Percentiles rank a stretch among this genome's conserved stretches.
phyloP scores from a whole-genome alignment of 2,113 vertebrate genomes.

The Gymnogyps californianus region DNA sequence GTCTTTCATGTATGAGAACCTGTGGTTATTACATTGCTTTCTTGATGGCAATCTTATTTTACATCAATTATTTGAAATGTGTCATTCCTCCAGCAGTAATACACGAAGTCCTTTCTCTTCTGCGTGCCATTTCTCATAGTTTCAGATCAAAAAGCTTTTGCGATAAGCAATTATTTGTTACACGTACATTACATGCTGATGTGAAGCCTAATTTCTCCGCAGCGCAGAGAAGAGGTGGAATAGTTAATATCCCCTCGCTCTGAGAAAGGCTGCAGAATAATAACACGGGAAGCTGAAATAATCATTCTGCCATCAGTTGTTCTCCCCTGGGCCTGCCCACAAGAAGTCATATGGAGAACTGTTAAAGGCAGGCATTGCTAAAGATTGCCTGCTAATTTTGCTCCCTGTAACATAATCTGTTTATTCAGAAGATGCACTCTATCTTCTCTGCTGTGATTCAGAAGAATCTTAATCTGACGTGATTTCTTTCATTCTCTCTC shows the following conservation, averaged over 20 bases:
- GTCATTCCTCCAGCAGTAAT: not conserved
- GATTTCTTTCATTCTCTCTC: conserved; percentile 46
- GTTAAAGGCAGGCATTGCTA: not conserved
- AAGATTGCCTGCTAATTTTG: conserved; percentile 16
- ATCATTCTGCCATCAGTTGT: conserved; percentile 47
- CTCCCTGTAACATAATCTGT: not conserved
- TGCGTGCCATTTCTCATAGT: not conserved
- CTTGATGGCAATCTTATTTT: not conserved
- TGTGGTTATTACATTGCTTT: not conserved
- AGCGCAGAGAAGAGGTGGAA: not conserved
- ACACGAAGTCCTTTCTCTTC: not conserved
- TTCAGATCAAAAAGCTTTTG: conserved; percentile 19
- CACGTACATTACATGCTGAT: not conserved
- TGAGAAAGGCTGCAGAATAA: not conserved
- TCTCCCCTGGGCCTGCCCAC: conserved; percentile 39
- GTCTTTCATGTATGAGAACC: not conserved
- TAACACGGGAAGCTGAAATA: conserved; percentile 35
- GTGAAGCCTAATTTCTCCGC: not conserved
- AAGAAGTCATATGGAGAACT: conserved; percentile 23
- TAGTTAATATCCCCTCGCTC: not conserved
- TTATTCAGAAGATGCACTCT: conserved; percentile 34
- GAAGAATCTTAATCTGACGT: conserved; percentile 41
- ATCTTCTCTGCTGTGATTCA: conserved; percentile 41
- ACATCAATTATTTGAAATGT: not conserved
- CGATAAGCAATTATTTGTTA: conserved; percentile 34